Base-by-base conservation (phyloP, 2,888 invertebrate species). In the Eristalis intricaria region DNA sequence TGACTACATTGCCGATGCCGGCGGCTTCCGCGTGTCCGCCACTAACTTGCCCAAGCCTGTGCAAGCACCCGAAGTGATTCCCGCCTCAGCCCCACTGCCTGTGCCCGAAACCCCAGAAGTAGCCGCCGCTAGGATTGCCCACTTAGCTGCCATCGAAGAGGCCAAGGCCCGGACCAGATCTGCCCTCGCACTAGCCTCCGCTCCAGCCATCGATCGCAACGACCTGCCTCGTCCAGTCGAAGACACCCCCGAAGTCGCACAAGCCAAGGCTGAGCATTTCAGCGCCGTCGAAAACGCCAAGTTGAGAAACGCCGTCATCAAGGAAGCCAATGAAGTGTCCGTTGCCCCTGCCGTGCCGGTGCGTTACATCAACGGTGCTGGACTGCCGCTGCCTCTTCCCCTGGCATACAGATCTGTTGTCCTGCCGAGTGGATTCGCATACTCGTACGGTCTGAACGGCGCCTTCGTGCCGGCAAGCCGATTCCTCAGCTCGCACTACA, bases 11-110 rank as follows among this genome's bases (percentile, higher is more conserved):
- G 94, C 95, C 66, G 95, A 95, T 90, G 92, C 92, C 29, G 93
- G 93, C 81, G 95, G 95, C n/a, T 95, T 95, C 93, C 94, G 95
- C 85, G 94, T 95, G 35, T 94, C 95, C 1, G 95, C 95, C 76
- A 95, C 95, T 35, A 95, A 95, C 90, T 90, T 95, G 70, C 95
- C 95, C 38, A 90, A 74, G 38, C 89, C 89, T 13, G 88, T 90
- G 38, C 91, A 91, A 63, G 90, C 81, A 69, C 91, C 90, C 65
- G 35, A 74, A 84, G 50, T 73, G 23, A 75, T 65, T 56, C 88
- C 70, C 87, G 81, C 89, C 77, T 73, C 70, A 68, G 77, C 84
- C 50, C 88, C 90, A 38, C 58, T 89, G 85, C 86, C 90, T 87
- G 90, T 90, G 68, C 74, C 86, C 75, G 91, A 92, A 86, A 90